Conservation (phyloP, 2,888 invertebrate genomes). For the Pilophorus perplexus region DNA sequence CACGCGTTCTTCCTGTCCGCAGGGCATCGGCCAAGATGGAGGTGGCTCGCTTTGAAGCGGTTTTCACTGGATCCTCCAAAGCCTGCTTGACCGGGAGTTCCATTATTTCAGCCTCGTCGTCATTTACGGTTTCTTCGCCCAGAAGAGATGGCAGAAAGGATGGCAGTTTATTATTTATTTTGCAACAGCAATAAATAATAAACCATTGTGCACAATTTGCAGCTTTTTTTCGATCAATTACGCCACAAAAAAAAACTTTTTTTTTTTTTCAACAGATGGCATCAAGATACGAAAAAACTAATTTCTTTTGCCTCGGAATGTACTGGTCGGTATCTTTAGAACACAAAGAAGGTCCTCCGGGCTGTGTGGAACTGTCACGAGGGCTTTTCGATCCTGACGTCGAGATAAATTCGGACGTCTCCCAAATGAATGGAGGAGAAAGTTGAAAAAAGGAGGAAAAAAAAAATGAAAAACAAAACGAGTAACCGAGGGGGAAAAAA, state of each 20-base stretch:
- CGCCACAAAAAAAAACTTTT: not conserved
- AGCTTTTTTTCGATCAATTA: not conserved
- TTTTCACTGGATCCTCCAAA: too few relatives aligned
- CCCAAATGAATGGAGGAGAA: constrained; percentile 15
- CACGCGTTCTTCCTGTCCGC: too few relatives aligned
- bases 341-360: not conserved
- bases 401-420: constrained; percentile 14
- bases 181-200: not conserved
- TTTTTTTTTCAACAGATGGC: too few relatives aligned
- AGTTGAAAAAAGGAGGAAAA: not conserved
- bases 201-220: too few relatives aligned
- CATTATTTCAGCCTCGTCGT: too few relatives aligned
- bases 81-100: too few relatives aligned
- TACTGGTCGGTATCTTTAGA: not conserved
- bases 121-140: too few relatives aligned
- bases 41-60: too few relatives aligned
- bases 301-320: too few relatives aligned
- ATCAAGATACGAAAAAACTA: too few relatives aligned
- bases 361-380: constrained; percentile 11
- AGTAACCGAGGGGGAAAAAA: not conserved
- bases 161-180: constrained; percentile 2
- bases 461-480: not conserved
- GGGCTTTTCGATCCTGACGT: not conserved
- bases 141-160: too few relatives aligned
- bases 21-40: too few relatives aligned